These are phyloP conservation scores for Nemapogon koenigi DNA, from an alignment of 2,888 invertebrate genomes.

Conservation along the genomic window DNA sequence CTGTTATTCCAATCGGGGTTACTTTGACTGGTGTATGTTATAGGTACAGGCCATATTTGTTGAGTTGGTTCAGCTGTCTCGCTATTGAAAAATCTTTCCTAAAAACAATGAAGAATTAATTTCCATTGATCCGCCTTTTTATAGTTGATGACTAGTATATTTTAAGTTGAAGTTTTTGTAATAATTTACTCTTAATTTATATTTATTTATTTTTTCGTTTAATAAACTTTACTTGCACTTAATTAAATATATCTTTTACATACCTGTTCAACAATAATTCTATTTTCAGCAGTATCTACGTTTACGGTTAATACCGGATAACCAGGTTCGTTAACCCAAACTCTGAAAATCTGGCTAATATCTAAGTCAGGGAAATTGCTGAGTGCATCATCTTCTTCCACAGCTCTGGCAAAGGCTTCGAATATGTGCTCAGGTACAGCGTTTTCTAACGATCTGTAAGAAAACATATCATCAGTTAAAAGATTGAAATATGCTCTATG, in stretches of 20 bases:
- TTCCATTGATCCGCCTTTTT: neutral
- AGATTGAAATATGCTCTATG: no score
- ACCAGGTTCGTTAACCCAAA: slow-evolving; percentile 69
- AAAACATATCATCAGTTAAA: no score
- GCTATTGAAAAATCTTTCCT: slow-evolving; percentile 48
- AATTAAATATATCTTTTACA: neutral
- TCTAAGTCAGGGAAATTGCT: slow-evolving; percentile 16
- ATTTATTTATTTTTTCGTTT: neutral
- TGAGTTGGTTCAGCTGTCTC: slow-evolving; percentile 24
- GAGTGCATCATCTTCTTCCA: slow-evolving; percentile 24
- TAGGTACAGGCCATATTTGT: slow-evolving; percentile 47
- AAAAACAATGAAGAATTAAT: slow-evolving; percentile 5
- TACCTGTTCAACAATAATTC: slow-evolving; percentile 32
- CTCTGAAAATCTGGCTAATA: slow-evolving; percentile 32
- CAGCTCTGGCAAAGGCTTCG: slow-evolving; percentile 31
- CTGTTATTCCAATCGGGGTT: slow-evolving; percentile 42
- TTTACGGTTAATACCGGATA: slow-evolving; percentile 64
- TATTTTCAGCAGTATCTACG: slow-evolving; percentile 34
- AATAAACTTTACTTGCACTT: neutral
- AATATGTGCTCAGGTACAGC: slow-evolving; percentile 41
- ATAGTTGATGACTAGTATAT: neutral
- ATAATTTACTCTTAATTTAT: neutral
- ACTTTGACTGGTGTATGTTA: slow-evolving; percentile 42
- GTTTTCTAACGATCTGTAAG: no score
- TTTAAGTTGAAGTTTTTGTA: neutral